These are phyloP conservation scores for Poecilus cupreus DNA, from an alignment of 2,888 invertebrate genomes.

Conservation along the genomic window DNA sequence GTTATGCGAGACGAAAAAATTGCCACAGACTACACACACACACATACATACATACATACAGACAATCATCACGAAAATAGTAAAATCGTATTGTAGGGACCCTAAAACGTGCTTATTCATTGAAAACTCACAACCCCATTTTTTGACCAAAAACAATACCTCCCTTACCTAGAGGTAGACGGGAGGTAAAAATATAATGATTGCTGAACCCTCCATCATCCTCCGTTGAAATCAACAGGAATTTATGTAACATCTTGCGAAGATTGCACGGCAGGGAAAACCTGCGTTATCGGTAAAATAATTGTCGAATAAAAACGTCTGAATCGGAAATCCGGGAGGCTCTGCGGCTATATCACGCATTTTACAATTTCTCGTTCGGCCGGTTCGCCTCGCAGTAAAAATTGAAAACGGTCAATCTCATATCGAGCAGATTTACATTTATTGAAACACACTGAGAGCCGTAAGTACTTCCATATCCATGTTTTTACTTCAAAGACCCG, in stretches of 20 bases:
- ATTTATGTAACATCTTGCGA: neutral
- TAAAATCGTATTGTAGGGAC: too few species aligned
- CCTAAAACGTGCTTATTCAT: too few species aligned
- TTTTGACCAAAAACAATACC: too few species aligned
- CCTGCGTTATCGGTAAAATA: slow-evolving; percentile 5
- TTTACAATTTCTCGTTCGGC: slow-evolving; percentile 2
- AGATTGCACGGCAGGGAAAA: neutral
- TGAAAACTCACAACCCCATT: too few species aligned
- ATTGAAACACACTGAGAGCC: slow-evolving; percentile 32
- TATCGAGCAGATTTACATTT: slow-evolving; percentile 44
- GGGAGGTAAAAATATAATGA: too few species aligned
- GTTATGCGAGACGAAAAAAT: too few species aligned
- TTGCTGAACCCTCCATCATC: too few species aligned
- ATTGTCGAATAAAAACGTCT: slow-evolving; percentile 41
- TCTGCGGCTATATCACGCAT: slow-evolving; percentile 21
- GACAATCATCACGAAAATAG: too few species aligned
- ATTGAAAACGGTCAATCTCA: slow-evolving; percentile 45
- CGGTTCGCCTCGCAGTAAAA: slow-evolving; percentile 1
- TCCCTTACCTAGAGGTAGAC: too few species aligned
- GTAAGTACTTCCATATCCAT: slow-evolving; percentile 41
- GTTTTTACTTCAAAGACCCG: slow-evolving; percentile 6
- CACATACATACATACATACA: too few species aligned
- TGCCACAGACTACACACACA: too few species aligned
- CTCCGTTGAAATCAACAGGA: neutral
- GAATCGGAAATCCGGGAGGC: slow-evolving; percentile 8